Evolutionary conservation across 1,140 invertebrate species (phyloP).

Genomic region (Apocrypta bakeri): DNA sequence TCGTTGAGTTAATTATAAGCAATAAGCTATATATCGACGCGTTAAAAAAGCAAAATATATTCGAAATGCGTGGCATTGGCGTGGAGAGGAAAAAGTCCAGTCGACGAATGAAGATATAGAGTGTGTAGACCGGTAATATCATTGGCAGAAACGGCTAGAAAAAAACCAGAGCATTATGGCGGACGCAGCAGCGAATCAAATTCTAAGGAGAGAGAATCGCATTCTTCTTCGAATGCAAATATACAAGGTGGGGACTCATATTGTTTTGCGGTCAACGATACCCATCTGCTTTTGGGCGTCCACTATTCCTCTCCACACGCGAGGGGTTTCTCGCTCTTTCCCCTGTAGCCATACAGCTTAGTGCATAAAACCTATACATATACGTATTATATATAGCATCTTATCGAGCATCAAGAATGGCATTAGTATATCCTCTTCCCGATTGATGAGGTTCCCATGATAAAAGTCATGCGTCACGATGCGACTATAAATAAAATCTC

Average conservation of each 20-base stretch:
- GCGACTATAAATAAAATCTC: too few species aligned
- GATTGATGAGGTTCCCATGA: too few species aligned
- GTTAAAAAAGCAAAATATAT: too few species aligned
- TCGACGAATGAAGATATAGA: background rate
- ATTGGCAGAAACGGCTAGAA: slow-evolving; percentile 29
- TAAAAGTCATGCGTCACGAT: too few species aligned
- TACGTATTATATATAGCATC: background rate
- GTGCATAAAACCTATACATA: background rate
- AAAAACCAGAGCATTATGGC: slow-evolving; percentile 18
- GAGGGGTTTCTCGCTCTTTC: slow-evolving; percentile 30
- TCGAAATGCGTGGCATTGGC: too few species aligned
- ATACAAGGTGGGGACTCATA: slow-evolving; percentile 6
- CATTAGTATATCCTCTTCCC: background rate
- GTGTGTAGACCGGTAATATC: background rate
- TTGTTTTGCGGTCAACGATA: slow-evolving; percentile 21
- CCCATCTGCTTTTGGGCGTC: slow-evolving; percentile 30
- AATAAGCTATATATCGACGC: too few species aligned
- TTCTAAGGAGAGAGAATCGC: slow-evolving; percentile 23
- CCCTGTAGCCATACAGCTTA: background rate
- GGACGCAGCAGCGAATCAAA: slow-evolving; percentile 34
- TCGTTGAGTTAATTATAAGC: too few species aligned
- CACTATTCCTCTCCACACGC: background rate
- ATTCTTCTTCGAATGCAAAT: slow-evolving; percentile 38
- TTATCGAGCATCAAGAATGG: slow-evolving; percentile 1
- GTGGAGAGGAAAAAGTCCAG: too few species aligned